Conservation (phyloP, 2,113 vertebrate genomes). For the Siniperca chuatsi region DNA sequence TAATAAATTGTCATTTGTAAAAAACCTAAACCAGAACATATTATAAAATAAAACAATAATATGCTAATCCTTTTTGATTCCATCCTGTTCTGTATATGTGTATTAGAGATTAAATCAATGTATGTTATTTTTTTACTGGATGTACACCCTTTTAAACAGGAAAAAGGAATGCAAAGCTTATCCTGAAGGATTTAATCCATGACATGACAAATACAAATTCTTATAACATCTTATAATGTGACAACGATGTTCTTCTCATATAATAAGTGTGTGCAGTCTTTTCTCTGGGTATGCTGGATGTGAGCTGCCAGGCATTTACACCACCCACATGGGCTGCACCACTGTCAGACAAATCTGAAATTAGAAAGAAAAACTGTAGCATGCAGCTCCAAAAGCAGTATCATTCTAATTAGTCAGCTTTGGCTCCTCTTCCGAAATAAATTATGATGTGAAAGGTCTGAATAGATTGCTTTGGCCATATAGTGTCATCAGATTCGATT, state of each 20-base stretch:
- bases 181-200: neutral
- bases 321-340: conserved; percentile 67
- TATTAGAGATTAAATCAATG: neutral
- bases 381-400: conserved; percentile 47
- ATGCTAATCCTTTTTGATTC: neutral
- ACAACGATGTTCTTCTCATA: conserved; percentile 22
- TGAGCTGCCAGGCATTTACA: conserved; percentile 60
- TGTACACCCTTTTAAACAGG: neutral
- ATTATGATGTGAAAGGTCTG: conserved; percentile 46
- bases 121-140: neutral
- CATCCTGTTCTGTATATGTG: neutral
- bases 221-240: neutral
- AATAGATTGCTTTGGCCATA: conserved; percentile 18
- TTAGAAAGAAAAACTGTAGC: conserved; percentile 52
- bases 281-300: conserved; percentile 28
- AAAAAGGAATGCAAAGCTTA: neutral
- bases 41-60: neutral
- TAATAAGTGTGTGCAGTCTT: conserved; percentile 48
- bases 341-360: conserved; percentile 64
- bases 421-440: conserved; percentile 32
- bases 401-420: conserved; percentile 60
- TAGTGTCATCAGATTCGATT: conserved; percentile 24
- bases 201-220: conserved; percentile 7
- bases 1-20: neutral
- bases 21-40: neutral